Conservation (phyloP, 2,888 invertebrate species). For the Drosophila maculinotata region DNA sequence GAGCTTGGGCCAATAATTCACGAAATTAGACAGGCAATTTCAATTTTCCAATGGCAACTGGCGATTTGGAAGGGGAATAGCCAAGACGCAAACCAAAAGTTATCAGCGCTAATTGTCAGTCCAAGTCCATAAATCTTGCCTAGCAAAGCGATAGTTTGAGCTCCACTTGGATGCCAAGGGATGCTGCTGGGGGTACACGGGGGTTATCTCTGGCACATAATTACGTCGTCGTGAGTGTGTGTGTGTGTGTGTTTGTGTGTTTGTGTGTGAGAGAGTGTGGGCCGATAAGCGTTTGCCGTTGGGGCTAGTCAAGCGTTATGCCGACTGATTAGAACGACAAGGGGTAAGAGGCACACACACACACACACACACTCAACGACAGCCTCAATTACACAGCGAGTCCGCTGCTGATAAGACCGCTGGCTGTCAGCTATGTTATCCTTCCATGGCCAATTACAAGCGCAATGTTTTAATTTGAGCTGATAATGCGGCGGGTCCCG, state of each 20-base stretch:
- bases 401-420: slow-evolving; percentile 56
- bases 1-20: slow-evolving; percentile 66
- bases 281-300: slow-evolving; percentile 62
- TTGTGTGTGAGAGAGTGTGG: slow-evolving; percentile 15
- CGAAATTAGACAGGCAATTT: slow-evolving; percentile 74
- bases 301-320: slow-evolving; percentile 80
- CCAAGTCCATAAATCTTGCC: slow-evolving; percentile 67
- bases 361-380: slow-evolving; percentile 41
- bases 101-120: slow-evolving; percentile 77
- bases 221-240: slow-evolving; percentile 48
- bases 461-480: slow-evolving; percentile 78
- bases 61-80: slow-evolving; percentile 16
- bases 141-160: slow-evolving; percentile 41
- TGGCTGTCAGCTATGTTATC: slow-evolving; percentile 70
- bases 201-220: slow-evolving; percentile 70
- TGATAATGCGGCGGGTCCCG: slow-evolving; percentile 55
- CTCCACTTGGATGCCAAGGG: slow-evolving; percentile 22
- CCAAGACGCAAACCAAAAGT: slow-evolving; percentile 40
- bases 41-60: slow-evolving; percentile 54
- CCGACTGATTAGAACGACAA: slow-evolving; percentile 68
- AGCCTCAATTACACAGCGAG: slow-evolving; percentile 67
- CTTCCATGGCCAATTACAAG: slow-evolving; percentile 74
- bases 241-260: slow-evolving; percentile 30
- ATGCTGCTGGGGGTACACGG: slow-evolving; percentile 27
- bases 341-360: slow-evolving; percentile 2